Evolutionary conservation across 2,888 invertebrate species (phyloP), one percentile per base, ranked within the genome.

Genomic region (Nysson spinosus): DNA sequence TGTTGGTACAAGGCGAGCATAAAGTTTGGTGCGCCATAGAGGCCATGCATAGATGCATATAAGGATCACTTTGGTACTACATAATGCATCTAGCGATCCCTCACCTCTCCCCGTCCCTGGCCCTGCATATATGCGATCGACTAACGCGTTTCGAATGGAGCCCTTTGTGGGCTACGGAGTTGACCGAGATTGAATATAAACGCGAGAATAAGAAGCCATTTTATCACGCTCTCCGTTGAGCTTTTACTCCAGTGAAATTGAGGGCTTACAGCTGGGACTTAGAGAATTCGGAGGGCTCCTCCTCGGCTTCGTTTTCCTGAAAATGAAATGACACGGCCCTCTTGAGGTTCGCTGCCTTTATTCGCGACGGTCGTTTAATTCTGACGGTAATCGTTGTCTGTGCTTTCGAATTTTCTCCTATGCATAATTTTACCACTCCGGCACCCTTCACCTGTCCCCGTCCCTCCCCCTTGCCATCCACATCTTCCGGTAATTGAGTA

Each of bases 121-220:
- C 60, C 65, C 52, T 22, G 44, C 62, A 55, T 73, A 62, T 61
- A 64, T 50, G 57, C 64, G 67, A 77, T 72, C 69, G 79, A 68
- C 85, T 85, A 85, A 85, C 85, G 84, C 75, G 82, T 85, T 85
- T 85, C 83, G 80, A 78, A 85, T 85, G 83, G 82, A 81, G 79
- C 80, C 80, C 77, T 83, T 81, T 80, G 84, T 77, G 82, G n/a
- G 77, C 60, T 70, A 72, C 71, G 62, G 58, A 72, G 75, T 73
- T 78, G 76, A 46, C 68, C 73, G 69, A 83, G 83, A 86, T 86
- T 86, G 85, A 86, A 86, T 85, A 85, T 85, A 86, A 86, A 86
- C 84, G 86, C 83, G 84, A 84, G 84, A 86, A 85, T 86, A 85
- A 85, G 84, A 82, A 85, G 85, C 82, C 81, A 82, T 85, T 86